Evolutionary conservation across 2,797 vertebrate species (phyloP), one percentile per base, ranked within the genome.

Genomic region (Cyclopterus lumpus): DNA sequence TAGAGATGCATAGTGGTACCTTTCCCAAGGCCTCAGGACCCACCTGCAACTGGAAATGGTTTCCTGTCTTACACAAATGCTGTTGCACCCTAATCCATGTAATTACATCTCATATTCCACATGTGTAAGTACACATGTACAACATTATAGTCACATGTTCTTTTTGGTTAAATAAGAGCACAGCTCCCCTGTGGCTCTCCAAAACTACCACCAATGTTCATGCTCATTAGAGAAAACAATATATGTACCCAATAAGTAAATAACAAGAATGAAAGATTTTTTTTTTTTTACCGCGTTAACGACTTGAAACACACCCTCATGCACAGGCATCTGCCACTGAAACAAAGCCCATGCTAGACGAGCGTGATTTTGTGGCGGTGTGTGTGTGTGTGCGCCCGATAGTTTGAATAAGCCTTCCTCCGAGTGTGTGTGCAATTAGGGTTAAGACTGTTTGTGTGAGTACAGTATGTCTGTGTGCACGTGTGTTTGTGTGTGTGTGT

Each of bases 241-340:
- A 32, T 36, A 79, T 79, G 79, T 71, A 64, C 63, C n/a, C 72
- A 74, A 79, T 64, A 64, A 36, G 53, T 58, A 42, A 22, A 61
- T 67, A 68, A 70, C 32, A 38, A 51, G 71, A 46, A 60, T 42
- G 9, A 32, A 4, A 57, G 53, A 49, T 51, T 40, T 38, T 67
- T 83, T 82, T 51, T 40, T 38, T 67, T 81, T 82, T 54, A 38
- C 61, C 63, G 34, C 73, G 64, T 80, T 75, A 77, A 73, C 66
- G 74, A 75, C 62, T 73, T 76, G 34, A 86, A 85, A 84, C 54
- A 72, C 76, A 80, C 36, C n/a, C 71, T 59, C 12, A 26, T 71
- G 73, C 75, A 20, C 68, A 60, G 94, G 87, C 91, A 92, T 94
- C 93, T 93, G 93, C 95, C 94, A 94, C 80, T 83, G 87, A 94